These are phyloP conservation scores for Threskiornis aethiopicus DNA, from an alignment of 2,797 vertebrate species.

Conservation along the genomic window DNA sequence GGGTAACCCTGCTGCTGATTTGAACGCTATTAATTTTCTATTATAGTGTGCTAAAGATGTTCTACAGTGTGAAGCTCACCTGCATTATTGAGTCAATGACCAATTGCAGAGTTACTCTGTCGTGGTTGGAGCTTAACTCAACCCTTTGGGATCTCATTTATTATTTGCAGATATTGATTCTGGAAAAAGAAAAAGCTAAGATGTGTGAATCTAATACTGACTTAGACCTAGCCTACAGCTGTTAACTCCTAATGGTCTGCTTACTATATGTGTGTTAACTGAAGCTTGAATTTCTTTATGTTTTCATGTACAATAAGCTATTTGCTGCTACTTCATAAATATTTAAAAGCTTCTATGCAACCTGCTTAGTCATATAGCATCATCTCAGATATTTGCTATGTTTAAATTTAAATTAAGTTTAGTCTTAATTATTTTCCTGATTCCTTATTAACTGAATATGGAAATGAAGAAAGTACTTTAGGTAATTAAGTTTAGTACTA, in stretches of 20 bases:
- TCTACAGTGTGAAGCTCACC: constrained; percentile 87
- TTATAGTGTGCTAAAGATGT: constrained; percentile 93
- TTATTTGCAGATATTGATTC: constrained; percentile 99
- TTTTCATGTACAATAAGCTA: constrained; percentile 24
- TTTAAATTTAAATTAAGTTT: background rate
- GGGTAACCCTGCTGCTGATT: constrained; percentile 90
- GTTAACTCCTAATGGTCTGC: constrained; percentile 82
- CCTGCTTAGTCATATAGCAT: background rate
- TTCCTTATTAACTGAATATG: background rate
- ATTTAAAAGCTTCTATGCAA: constrained; percentile 1
- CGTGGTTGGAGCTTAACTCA: constrained; percentile 86
- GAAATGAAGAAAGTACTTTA: background rate
- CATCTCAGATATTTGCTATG: background rate
- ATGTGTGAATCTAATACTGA: constrained; percentile 83
- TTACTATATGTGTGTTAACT: constrained; percentile 27
- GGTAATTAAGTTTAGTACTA: background rate
- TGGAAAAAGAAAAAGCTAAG: constrained; percentile 82
- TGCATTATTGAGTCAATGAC: constrained; percentile 92
- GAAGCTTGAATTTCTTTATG: constrained; percentile 34
- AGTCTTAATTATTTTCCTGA: background rate
- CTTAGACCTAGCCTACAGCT: constrained; percentile 84
- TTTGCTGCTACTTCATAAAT: constrained; percentile 29
- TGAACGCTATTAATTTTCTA: constrained; percentile 97
- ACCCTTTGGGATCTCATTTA: constrained; percentile 96
- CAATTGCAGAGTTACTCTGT: constrained; percentile 88